Evolutionary conservation across 2,113 vertebrate genomes (phyloP).

Genomic region (Xerus inauris): DNA sequence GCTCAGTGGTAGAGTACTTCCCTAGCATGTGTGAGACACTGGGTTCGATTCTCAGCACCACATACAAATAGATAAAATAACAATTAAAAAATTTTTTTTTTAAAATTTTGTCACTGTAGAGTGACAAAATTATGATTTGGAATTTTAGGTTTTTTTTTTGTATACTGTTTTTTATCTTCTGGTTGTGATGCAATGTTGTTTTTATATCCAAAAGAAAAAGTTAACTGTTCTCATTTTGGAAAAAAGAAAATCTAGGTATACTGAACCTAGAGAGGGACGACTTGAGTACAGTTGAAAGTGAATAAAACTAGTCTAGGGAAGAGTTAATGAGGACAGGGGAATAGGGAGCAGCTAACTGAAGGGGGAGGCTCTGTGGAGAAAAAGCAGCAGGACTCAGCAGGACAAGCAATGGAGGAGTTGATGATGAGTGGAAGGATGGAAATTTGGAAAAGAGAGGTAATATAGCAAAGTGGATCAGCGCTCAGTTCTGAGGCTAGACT

Average conservation of each 20-base stretch:
- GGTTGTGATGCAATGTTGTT: background rate
- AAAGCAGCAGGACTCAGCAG: background rate
- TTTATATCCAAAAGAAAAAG: background rate
- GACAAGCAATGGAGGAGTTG: background rate
- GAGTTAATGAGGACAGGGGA: background rate
- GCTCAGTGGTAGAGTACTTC: too few relatives aligned
- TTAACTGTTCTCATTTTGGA: slow-evolving; percentile 25
- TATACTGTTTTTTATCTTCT: slow-evolving; percentile 21
- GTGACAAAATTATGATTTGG: slow-evolving; percentile 25
- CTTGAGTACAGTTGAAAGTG: background rate
- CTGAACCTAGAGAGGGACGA: background rate
- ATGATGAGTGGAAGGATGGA: background rate
- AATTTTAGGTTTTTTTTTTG: background rate
- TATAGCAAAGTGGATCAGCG: background rate
- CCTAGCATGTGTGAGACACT: too few relatives aligned
- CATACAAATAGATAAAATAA: too few relatives aligned
- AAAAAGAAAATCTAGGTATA: background rate
- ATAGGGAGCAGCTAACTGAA: background rate
- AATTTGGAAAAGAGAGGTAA: background rate
- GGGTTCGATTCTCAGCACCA: too few relatives aligned
- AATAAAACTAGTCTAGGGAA: background rate
- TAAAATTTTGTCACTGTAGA: too few relatives aligned
- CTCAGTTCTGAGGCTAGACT: background rate
- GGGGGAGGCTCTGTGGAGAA: background rate
- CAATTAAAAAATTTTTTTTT: too few relatives aligned